Evolutionary conservation across 1,140 invertebrate species (phyloP).

Genomic region (Mizuhopecten yessoensis): DNA sequence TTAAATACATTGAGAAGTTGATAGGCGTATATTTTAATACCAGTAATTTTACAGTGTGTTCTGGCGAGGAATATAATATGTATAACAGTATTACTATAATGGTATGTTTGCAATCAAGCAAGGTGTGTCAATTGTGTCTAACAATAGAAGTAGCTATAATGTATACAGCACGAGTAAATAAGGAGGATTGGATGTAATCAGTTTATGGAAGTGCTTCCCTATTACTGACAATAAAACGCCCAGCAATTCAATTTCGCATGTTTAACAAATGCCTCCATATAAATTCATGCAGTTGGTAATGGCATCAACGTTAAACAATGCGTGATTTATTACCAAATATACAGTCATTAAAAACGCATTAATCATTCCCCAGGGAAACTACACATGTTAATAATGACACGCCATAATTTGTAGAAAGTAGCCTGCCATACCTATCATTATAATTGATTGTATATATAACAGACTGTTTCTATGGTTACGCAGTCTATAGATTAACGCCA

Average conservation of each 20-base stretch:
- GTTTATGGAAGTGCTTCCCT: not conserved
- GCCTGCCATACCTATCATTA: not conserved
- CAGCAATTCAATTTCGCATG: not conserved
- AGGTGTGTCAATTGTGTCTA: too few relatives aligned
- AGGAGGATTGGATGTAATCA: not conserved
- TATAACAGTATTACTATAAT: too few relatives aligned
- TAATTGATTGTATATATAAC: not conserved
- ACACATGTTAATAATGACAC: not conserved
- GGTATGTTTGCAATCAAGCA: too few relatives aligned
- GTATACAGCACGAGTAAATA: too few relatives aligned
- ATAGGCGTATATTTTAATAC: too few relatives aligned
- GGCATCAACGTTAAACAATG: not conserved
- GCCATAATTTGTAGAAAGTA: not conserved
- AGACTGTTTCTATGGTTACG: not conserved
- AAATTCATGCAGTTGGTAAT: not conserved
- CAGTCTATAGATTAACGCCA: not conserved
- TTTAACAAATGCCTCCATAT: not conserved
- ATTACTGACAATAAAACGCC: not conserved
- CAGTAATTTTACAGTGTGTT: too few relatives aligned
- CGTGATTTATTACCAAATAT: not conserved
- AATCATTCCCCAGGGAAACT: not conserved
- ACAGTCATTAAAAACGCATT: not conserved
- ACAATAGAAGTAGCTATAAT: too few relatives aligned
- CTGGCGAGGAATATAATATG: too few relatives aligned
- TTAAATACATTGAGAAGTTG: too few relatives aligned